These are phyloP conservation scores for Agrotis puta DNA, from an alignment of 2,888 invertebrate genomes.

Conservation along the genomic window DNA sequence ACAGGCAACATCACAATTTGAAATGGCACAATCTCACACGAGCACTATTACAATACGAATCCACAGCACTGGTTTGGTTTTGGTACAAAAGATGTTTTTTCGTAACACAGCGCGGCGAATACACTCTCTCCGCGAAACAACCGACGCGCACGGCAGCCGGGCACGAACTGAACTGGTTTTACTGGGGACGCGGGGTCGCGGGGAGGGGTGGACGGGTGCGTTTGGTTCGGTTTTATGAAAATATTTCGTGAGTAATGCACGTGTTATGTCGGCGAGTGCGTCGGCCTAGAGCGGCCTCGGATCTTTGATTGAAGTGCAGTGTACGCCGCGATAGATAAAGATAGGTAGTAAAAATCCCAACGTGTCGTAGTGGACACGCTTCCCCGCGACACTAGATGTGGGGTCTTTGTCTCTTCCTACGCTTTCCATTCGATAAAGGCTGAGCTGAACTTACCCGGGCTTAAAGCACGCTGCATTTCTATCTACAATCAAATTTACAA, in stretches of 20 bases:
- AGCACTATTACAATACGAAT: conserved; percentile 84
- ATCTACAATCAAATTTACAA: conserved; percentile 83
- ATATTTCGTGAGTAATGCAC: conserved; percentile 91
- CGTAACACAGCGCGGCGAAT: conserved; percentile 85
- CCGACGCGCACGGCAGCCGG: conserved; percentile 89
- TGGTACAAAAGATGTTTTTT: conserved; percentile 86
- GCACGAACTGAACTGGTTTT: conserved; percentile 90
- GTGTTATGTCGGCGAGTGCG: conserved; percentile 89
- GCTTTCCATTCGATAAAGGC: conserved; percentile 73
- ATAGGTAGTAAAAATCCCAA: conserved; percentile 77
- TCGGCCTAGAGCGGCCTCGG: conserved; percentile 89
- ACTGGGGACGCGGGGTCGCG: conserved; percentile 77
- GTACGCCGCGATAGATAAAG: conserved; percentile 76
- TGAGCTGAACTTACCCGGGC: conserved; percentile 75
- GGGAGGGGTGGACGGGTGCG: conserved; percentile 83
- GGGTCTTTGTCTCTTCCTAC: conserved; percentile 80
- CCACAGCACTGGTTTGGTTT: conserved; percentile 88
- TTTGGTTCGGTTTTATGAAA: conserved; percentile 90
- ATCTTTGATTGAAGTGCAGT: conserved; percentile 87
- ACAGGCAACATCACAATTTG: conserved; percentile 86
- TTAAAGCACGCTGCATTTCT: conserved; percentile 77
- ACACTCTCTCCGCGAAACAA: conserved; percentile 69
- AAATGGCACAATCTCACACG: conserved; percentile 88
- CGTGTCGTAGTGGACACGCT: conserved; percentile 69
- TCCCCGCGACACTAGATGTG: conserved; percentile 65